Conservation (phyloP, 2,888 invertebrate genomes). For the Athripsodes cinereus region DNA sequence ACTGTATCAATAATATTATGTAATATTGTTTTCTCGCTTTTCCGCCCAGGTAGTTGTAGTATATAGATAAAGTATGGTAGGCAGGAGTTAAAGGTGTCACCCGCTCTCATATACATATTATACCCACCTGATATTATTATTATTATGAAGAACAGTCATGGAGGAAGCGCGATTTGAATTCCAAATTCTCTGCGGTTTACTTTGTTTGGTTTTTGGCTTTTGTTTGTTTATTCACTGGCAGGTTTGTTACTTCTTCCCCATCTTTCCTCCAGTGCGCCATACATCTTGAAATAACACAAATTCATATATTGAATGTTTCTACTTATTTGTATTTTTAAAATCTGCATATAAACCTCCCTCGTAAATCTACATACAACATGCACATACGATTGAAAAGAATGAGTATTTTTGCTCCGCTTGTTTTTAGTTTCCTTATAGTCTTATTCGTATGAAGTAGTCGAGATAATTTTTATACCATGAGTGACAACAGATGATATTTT, state of each 20-base stretch:
- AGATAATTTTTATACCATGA: too few species aligned
- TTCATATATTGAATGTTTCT: constrained; percentile 1
- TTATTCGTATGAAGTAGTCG: too few species aligned
- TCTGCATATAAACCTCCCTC: too few species aligned
- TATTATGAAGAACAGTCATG: constrained; percentile 34
- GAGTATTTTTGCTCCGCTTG: too few species aligned
- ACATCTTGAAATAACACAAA: constrained; percentile 11
- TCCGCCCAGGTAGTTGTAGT: too few species aligned
- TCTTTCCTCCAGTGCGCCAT: background rate
- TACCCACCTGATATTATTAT: background rate
- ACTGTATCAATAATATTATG: background rate
- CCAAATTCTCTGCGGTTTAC: constrained; percentile 40
- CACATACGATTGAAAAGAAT: too few species aligned
- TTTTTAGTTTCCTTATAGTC: too few species aligned
- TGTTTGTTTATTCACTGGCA: constrained; percentile 37
- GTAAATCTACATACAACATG: too few species aligned
- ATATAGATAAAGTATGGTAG: background rate
- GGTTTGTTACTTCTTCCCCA: constrained; percentile 10
- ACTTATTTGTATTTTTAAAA: background rate
- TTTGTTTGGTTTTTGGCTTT: constrained; percentile 43
- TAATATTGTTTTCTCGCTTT: background rate
- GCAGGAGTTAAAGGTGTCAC: constrained; percentile 26
- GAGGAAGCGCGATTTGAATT: constrained; percentile 49
- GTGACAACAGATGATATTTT: too few species aligned
- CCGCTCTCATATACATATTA: constrained; percentile 14